A percentile compares a stretch with the other conserved stretches of the same genome.
These are phyloP conservation scores for Pandemis cinnamomeana DNA, from an alignment of 2,888 invertebrate genomes.

Conservation along the genomic window DNA sequence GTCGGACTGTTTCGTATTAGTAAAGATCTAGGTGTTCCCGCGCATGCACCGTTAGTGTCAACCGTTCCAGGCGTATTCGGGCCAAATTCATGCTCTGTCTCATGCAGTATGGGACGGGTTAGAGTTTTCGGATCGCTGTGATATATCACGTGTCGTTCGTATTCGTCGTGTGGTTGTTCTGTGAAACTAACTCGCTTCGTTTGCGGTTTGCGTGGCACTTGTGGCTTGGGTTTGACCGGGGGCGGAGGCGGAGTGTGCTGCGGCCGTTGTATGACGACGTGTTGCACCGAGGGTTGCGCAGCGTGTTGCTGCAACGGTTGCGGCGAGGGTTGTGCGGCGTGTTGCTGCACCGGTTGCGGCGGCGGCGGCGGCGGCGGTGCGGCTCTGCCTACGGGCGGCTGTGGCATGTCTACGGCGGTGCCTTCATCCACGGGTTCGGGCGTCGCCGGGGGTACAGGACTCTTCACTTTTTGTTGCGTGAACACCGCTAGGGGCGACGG, in stretches of 20 bases:
- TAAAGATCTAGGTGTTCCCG: constrained; percentile 68
- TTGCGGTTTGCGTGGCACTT: constrained; percentile 79
- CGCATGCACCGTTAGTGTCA: constrained; percentile 81
- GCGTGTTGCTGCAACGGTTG: background rate
- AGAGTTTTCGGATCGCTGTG: constrained; percentile 59
- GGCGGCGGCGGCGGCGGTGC: constrained; percentile 50
- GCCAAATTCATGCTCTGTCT: constrained; percentile 63
- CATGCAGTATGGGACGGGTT: constrained; percentile 62
- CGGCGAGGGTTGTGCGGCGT: constrained; percentile 39
- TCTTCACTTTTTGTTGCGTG: constrained; percentile 68
- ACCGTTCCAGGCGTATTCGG: constrained; percentile 51
- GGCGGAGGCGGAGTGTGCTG: constrained; percentile 65
- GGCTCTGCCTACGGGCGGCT: constrained; percentile 47
- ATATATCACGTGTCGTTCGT: constrained; percentile 55
- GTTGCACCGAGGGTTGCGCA: constrained; percentile 29
- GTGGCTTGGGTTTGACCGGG: constrained; percentile 73
- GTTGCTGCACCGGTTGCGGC: constrained; percentile 43
- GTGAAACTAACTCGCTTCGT: constrained; percentile 83
- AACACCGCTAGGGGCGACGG: constrained; percentile 73
- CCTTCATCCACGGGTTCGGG: constrained; percentile 50
- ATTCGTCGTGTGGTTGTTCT: constrained; percentile 63
- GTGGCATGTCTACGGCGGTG: constrained; percentile 58
- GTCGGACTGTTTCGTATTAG: constrained; percentile 72
- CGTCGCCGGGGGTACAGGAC: constrained; percentile 54
- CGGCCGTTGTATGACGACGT: constrained; percentile 52